Evolutionary conservation across 1,140 invertebrate species (phyloP).

Genomic region (Bombus pascuorum): DNA sequence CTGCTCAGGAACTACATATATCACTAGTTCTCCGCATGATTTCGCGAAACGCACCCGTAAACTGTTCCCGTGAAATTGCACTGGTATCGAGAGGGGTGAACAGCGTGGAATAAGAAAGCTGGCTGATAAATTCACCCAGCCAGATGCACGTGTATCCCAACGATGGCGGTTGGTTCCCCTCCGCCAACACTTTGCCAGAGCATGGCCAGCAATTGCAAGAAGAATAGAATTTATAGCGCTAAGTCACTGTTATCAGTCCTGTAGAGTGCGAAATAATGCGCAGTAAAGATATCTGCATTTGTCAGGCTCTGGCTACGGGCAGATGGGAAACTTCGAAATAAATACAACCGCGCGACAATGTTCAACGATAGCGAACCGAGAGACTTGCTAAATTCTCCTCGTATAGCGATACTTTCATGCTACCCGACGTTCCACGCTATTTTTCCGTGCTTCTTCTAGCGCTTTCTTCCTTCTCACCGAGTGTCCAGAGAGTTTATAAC

Average conservation of each 20-base stretch:
- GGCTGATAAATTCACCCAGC: constrained; percentile 36
- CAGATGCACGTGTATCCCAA: constrained; percentile 17
- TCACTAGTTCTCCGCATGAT: too few species aligned
- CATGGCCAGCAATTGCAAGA: constrained; percentile 10
- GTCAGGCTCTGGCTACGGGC: constrained; percentile 33
- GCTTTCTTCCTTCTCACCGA: background rate
- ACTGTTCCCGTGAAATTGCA: constrained; percentile 20
- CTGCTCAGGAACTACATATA: background rate
- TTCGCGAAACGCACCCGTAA: background rate
- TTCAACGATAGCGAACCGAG: constrained; percentile 16
- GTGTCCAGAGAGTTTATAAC: constrained; percentile 12
- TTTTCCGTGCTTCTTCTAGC: background rate
- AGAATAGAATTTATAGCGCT: constrained; percentile 57
- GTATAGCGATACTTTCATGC: background rate
- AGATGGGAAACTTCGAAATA: constrained; percentile 48
- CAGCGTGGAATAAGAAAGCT: constrained; percentile 20
- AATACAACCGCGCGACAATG: constrained; percentile 23
- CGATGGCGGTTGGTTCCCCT: background rate
- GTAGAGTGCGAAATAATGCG: constrained; percentile 56
- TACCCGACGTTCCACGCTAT: background rate
- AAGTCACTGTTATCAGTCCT: constrained; percentile 48
- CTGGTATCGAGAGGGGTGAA: constrained; percentile 13
- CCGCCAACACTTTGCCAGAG: background rate
- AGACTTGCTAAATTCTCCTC: constrained; percentile 13
- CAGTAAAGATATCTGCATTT: constrained; percentile 54